Evolutionary conservation across 2,888 invertebrate genomes (phyloP).

Genomic region (Trachelus iudaicus): DNA sequence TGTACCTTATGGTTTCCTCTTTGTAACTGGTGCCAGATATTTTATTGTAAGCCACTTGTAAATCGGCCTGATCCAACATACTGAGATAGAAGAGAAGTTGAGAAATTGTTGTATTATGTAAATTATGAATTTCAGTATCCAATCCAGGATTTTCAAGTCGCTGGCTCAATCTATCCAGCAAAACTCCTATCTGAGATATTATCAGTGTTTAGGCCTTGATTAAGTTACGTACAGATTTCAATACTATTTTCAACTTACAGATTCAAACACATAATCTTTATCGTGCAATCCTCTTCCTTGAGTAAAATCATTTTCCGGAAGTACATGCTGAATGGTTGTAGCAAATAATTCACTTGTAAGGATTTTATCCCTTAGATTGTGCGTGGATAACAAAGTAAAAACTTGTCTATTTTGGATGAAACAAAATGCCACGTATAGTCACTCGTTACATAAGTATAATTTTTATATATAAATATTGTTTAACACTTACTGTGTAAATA

Average conservation of each 20-base stretch:
- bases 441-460: not conserved
- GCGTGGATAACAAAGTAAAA: constrained; percentile 45
- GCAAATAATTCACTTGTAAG: constrained; percentile 35
- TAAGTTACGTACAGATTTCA: not conserved
- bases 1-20: constrained; percentile 74
- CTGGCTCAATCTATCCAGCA: constrained; percentile 58
- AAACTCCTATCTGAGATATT: constrained; percentile 47
- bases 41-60: constrained; percentile 58
- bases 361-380: constrained; percentile 36
- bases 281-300: constrained; percentile 53
- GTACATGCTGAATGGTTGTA: constrained; percentile 49
- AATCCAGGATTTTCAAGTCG: constrained; percentile 59
- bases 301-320: constrained; percentile 55
- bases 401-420: constrained; percentile 41
- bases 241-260: constrained; percentile 38
- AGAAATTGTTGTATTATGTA: constrained; percentile 65
- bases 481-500: constrained; percentile 48
- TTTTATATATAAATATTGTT: not conserved
- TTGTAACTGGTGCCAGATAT: constrained; percentile 77
- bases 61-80: constrained; percentile 59
- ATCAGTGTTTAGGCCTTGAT: not conserved
- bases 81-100: constrained; percentile 63
- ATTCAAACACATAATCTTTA: constrained; percentile 48
- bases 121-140: constrained; percentile 54
- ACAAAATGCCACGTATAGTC: not conserved